Evolutionary conservation across 1,140 invertebrate species (phyloP), one percentile per base, ranked within the genome.

Genomic region (Polyergus mexicanus): DNA sequence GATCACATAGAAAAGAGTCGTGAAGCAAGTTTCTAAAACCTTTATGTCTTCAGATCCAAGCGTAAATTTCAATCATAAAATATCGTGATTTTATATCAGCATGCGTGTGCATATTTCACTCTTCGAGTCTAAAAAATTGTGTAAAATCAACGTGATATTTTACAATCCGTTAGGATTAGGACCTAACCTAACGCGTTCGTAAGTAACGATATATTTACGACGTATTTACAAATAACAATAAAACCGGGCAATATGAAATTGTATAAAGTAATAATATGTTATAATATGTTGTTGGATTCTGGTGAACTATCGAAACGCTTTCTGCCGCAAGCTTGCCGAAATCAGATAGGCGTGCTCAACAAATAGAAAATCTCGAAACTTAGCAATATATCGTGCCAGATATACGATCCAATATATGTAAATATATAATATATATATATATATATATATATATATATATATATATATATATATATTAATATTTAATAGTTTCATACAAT

Each of bases 351-450:
- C 41, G 44, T 71, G 16, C 4, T 25, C 44, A 71, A 54, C 68
- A 71, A 71, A 71, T 71, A 25, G 44, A 71, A 71, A 71, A 71
- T 54, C 68, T 71, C 16, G 16, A 19, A 51, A 71, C 16, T 51
- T 51, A 19, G 68, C 68, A 51, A 71, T 71, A 71, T 68, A 44
- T 38, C 1, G 19, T 44, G n/a, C 10, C 19, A 25, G 65, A 44
- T 68, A 68, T 44, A 68, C 8, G 38, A 68, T 11, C 65, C 6
- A n/a, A 13, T 44, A 68, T 6, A 41, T 10, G 25, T 25, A n/a
- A 25, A 25, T 51, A 51, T 47, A 47, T 19, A 13, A 25, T 44
- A 47, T 47, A 47, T 47, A 13, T 13, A 44, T 44, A 11, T 41
- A n/a, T n/a, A n/a, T n/a, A n/a, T n/a, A 13, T 44, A 68, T 13